Conservation (phyloP, 2,113 vertebrate species). For the Cygnus atratus region DNA sequence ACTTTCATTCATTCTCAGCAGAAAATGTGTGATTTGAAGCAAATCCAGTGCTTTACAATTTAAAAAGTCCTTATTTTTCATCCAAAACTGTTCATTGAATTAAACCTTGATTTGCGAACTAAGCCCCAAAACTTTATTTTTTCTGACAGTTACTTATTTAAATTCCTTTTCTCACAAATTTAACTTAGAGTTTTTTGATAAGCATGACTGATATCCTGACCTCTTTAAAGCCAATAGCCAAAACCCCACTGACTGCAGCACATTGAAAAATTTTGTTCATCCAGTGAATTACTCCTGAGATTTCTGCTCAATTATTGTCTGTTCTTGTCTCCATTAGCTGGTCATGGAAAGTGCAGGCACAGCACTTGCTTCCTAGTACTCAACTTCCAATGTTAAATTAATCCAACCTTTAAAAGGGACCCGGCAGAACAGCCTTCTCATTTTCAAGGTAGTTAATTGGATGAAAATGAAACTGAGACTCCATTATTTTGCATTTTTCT, state of each 20-base stretch:
- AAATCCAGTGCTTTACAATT: neutral
- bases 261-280: neutral
- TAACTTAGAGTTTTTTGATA: neutral
- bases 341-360: neutral
- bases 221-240: neutral
- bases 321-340: neutral
- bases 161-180: neutral
- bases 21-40: neutral
- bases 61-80: neutral
- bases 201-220: neutral
- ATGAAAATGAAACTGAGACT: constrained; percentile 3
- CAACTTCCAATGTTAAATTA: neutral
- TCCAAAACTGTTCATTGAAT: neutral
- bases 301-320: neutral
- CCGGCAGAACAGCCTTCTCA: neutral
- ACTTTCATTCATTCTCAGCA: neutral
- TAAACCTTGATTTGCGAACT: neutral
- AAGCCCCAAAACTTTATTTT: neutral
- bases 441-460: constrained; percentile 4
- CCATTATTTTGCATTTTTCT: constrained; percentile 29
- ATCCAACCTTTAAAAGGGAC: neutral
- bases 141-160: neutral
- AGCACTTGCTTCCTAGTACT: neutral
- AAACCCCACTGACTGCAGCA: neutral
- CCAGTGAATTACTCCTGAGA: neutral